A percentile compares a stretch with the other conserved stretches of the same genome.
These are phyloP conservation scores for Chaenocephalus aceratus DNA, from an alignment of 2,113 vertebrate species.

Conservation along the genomic window DNA sequence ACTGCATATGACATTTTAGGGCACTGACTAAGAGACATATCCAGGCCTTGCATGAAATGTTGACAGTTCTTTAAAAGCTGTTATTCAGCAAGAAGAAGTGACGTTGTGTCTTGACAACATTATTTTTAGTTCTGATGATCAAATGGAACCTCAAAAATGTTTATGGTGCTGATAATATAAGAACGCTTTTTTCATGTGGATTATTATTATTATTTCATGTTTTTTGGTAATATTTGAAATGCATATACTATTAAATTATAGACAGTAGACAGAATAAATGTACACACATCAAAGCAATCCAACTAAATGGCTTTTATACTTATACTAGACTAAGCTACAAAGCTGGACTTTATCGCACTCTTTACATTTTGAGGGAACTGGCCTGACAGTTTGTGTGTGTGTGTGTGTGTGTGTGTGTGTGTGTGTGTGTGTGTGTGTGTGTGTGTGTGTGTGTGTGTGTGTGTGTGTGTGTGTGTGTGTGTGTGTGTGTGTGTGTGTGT, in stretches of 20 bases:
- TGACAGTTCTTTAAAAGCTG: slow-evolving; percentile 75
- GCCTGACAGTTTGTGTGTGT: not conserved
- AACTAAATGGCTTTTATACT: not conserved
- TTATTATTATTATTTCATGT: slow-evolving; percentile 15
- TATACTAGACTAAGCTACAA: not conserved
- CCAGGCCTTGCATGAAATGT: slow-evolving; percentile 59
- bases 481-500: not conserved
- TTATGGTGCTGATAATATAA: slow-evolving; percentile 49
- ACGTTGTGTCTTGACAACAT: slow-evolving; percentile 42
- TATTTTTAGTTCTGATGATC: slow-evolving; percentile 74
- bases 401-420: not conserved
- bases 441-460: not conserved
- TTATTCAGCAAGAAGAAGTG: slow-evolving; percentile 51
- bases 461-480: not conserved
- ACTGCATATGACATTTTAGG: slow-evolving; percentile 73
- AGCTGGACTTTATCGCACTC: not conserved
- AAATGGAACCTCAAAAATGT: slow-evolving; percentile 47
- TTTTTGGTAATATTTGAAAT: slow-evolving; percentile 23
- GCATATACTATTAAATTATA: not conserved
- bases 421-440: not conserved
- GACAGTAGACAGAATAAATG: not conserved
- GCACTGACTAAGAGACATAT: slow-evolving; percentile 71
- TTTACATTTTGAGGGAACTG: slow-evolving; percentile 1
- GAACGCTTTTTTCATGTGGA: not conserved
- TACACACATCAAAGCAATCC: not conserved